phyloP scores from a whole-genome alignment of 2,888 invertebrate species.

The Xestia c-nigrum region DNA sequence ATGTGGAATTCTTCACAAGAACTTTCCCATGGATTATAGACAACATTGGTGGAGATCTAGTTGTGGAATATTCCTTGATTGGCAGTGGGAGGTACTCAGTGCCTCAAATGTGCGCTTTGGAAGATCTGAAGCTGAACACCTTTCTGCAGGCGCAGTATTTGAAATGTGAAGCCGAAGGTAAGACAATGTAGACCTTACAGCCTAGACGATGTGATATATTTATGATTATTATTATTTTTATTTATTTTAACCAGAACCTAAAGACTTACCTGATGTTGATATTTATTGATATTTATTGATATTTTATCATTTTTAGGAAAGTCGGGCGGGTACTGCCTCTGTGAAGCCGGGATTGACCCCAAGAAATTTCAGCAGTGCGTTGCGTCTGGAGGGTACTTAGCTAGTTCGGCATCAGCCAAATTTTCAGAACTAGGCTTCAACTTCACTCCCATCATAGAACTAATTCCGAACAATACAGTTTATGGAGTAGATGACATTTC shows the following conservation, averaged over 20 bases:
- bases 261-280: too few relatives aligned
- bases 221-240: too few relatives aligned
- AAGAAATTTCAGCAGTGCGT: constrained; percentile 50
- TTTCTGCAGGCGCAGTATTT: constrained; percentile 79
- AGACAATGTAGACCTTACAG: not conserved
- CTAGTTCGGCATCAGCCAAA: constrained; percentile 32
- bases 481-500: constrained; percentile 71
- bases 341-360: constrained; percentile 47
- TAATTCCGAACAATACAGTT: constrained; percentile 43
- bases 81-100: constrained; percentile 78
- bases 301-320: constrained; percentile 27
- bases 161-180: constrained; percentile 79
- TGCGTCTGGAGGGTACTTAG: constrained; percentile 9
- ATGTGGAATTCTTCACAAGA: constrained; percentile 70
- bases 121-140: constrained; percentile 69
- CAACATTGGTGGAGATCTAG: constrained; percentile 77
- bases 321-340: constrained; percentile 47
- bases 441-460: constrained; percentile 44
- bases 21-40: constrained; percentile 79
- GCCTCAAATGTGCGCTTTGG: constrained; percentile 78
- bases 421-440: constrained; percentile 38
- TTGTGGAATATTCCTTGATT: constrained; percentile 71
- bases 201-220: not conserved
- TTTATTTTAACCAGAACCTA: not conserved
- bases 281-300: not conserved